Evolutionary conservation across 35 echinoderm and acorn worm genomes (phyloP).

Genomic region (Apostichopus parvimensis): DNA sequence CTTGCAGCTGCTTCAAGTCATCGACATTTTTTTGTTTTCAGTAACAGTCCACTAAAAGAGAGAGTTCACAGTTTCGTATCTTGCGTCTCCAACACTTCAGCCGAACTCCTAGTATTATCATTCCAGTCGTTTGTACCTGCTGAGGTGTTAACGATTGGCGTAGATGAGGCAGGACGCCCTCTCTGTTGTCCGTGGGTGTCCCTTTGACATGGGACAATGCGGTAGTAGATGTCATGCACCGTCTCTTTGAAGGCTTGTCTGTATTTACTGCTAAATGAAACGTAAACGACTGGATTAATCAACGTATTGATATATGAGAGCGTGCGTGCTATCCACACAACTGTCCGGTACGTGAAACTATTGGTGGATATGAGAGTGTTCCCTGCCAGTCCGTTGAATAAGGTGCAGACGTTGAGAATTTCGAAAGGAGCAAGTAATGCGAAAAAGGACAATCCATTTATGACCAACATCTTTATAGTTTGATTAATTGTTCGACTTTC

Average conservation of each 20-base stretch:
- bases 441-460: conserved; percentile 66
- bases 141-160: neutral
- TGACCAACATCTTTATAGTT: conserved; percentile 64
- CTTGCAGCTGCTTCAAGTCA: no score
- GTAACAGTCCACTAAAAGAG: neutral
- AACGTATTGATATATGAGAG: conserved; percentile 61
- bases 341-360: neutral
- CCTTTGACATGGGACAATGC: neutral
- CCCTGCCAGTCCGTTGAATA: conserved; percentile 25
- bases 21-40: no score
- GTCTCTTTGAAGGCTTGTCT: conserved; percentile 66
- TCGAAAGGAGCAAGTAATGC: conserved; percentile 67
- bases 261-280: conserved; percentile 59
- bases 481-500: conserved; percentile 45
- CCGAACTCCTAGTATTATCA: conserved; percentile 28
- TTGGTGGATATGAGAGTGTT: conserved; percentile 7
- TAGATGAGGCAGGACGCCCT: conserved; percentile 34
- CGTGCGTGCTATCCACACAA: conserved; percentile 18
- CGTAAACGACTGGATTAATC: conserved; percentile 73
- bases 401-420: conserved; percentile 36
- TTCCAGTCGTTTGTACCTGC: conserved; percentile 49
- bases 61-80: conserved; percentile 34
- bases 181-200: neutral
- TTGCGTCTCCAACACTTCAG: conserved; percentile 30
- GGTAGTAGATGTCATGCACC: neutral